These are phyloP conservation scores for Anseranas semipalmata DNA, from an alignment of 2,113 vertebrate species.

Conservation along the genomic window DNA sequence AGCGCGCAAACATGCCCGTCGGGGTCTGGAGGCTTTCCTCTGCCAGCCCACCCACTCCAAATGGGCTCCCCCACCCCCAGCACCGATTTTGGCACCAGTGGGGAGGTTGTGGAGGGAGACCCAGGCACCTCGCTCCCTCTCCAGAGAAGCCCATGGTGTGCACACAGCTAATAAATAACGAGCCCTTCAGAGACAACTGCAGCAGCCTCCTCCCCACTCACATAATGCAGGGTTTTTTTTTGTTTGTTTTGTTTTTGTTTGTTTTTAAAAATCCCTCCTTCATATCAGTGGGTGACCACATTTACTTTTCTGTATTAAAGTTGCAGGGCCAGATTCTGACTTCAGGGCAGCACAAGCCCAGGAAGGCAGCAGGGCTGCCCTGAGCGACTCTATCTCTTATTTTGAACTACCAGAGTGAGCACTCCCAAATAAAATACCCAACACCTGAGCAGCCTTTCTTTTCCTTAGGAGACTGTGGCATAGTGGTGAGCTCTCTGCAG, in stretches of 20 bases:
- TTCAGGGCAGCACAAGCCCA: neutral
- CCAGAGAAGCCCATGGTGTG: neutral
- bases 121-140: neutral
- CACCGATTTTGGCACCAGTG: too few species aligned
- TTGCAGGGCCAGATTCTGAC: neutral
- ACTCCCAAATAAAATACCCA: neutral
- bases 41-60: neutral
- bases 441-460: neutral
- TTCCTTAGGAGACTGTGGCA: neutral
- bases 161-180: constrained; percentile 3
- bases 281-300: neutral
- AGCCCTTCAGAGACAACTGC: constrained; percentile 11
- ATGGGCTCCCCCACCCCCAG: neutral
- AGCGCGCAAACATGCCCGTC: accelerated
- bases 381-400: too few species aligned
- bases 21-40: neutral
- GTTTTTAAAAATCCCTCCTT: neutral
- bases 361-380: too few species aligned
- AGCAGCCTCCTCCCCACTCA: neutral
- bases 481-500: neutral
- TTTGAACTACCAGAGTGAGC: neutral
- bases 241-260: too few species aligned
- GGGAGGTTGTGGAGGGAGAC: neutral
- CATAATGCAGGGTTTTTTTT: neutral
- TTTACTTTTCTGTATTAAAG: neutral